Evolutionary conservation across 2,888 invertebrate genomes (phyloP).

Genomic region (Ectemnius cavifrons): DNA sequence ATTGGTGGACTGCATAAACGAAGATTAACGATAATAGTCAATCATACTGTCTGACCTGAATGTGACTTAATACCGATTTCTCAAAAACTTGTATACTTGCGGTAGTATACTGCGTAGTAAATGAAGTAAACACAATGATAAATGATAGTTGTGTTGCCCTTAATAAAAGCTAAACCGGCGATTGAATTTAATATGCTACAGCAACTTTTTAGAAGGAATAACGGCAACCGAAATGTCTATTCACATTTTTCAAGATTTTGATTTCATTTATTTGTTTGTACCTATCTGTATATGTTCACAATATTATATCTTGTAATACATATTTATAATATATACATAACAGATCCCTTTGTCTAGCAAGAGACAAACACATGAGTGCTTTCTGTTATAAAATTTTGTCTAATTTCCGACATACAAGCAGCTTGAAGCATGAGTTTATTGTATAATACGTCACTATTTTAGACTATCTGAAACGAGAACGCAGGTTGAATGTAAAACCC

Average conservation of each 20-base stretch:
- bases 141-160: too few species aligned
- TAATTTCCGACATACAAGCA: slow-evolving; percentile 37
- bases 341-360: slow-evolving; percentile 40
- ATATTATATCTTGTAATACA: slow-evolving; percentile 43
- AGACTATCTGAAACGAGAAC: slow-evolving; percentile 38
- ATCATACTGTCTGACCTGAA: too few species aligned
- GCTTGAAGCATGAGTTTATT: slow-evolving; percentile 39
- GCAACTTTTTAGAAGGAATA: slow-evolving; percentile 20
- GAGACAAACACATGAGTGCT: slow-evolving; percentile 34
- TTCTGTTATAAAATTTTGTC: slow-evolving; percentile 46
- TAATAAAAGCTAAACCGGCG: too few species aligned
- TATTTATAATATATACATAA: slow-evolving; percentile 50
- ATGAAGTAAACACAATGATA: too few species aligned
- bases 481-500: slow-evolving; percentile 9
- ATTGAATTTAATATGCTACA: too few species aligned
- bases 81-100: too few species aligned
- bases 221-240: slow-evolving; percentile 22
- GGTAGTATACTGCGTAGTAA: too few species aligned
- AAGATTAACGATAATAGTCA: too few species aligned
- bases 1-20: too few species aligned
- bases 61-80: too few species aligned
- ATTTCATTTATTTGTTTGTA: slow-evolving; percentile 45
- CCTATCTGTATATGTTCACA: slow-evolving; percentile 50
- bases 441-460: slow-evolving; percentile 14
- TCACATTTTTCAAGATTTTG: slow-evolving; percentile 31